Base-by-base conservation (phyloP, 2,113 vertebrate genomes). In the Morone saxatilis region DNA sequence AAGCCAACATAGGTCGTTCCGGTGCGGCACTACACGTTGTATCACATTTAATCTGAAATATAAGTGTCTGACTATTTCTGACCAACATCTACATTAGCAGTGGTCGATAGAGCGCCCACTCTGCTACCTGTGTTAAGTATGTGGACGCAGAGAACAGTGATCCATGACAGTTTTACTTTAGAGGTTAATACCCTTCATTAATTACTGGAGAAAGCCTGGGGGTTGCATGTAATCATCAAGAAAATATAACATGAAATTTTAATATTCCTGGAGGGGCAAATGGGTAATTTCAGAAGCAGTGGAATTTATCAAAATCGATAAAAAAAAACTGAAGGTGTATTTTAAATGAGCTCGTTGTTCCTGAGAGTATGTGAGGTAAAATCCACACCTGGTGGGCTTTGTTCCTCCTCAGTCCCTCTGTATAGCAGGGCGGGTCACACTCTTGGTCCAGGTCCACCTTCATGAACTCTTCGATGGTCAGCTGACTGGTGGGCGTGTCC, bases 401-500 rank as follows among this genome's bases (percentile, higher is more conserved):
- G 7, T 96, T 43, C 91, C 97, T 99, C 84, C 83, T 95, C 89
- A 97, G 96, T 13, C 98, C 98, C 0, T 95, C 96, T 0, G 95
- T 98, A 81, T 96, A 99, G 0, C 97, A 99, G 1, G 98, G 98
- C 5, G 98, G 98, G 90, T 99, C 98, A 0, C 98, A 99, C 87
- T 99, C 98, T 57, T 96, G 94, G 70, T 99, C 97, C 93, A 99
- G 90, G 76, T 99, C 98, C 8, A 96, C 92, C 89, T 86, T 98
- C 97, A 99, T 98, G 88, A 99, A 99, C 90, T 99, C 97, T 6
- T 98, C 97, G 56, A 99, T 97, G 20, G 98, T 99, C 92, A 99
- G 94, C 89, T 98, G 96, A 80, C 98, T 99, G 76, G 97, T 98
- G 51, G 98, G 98, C 3, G 98, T 99, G 84, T 99, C 97, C 89